phyloP scores from a whole-genome alignment of 1,140 invertebrate genomes.

The Heterodera carotae region DNA sequence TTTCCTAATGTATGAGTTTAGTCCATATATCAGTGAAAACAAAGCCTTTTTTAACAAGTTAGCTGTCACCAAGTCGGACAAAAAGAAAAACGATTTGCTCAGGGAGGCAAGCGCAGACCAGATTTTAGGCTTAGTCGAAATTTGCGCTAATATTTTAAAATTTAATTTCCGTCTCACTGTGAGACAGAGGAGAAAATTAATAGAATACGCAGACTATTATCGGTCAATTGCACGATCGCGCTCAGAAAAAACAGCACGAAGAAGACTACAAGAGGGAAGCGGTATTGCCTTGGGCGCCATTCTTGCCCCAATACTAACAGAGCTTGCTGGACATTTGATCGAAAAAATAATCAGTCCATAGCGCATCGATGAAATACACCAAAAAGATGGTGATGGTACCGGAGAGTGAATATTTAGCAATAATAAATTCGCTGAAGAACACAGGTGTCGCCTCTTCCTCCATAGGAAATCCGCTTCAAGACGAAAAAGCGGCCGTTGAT shows the following conservation, averaged over 20 bases:
- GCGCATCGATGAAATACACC: conserved; percentile 1
- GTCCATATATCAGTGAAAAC: not conserved
- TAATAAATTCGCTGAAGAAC: conserved; percentile 20
- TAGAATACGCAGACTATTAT: conserved; percentile 33
- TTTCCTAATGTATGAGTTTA: not conserved
- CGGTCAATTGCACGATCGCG: conserved; percentile 29
- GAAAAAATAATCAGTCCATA: conserved; percentile 1
- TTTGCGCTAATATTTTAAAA: conserved; percentile 34
- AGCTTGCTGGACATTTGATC: conserved; percentile 8
- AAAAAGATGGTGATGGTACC: conserved; percentile 34
- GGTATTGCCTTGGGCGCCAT: conserved; percentile 12
- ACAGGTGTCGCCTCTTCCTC: not conserved
- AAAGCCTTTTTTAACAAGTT: not conserved
- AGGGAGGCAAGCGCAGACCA: conserved; percentile 5
- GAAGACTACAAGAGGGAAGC: conserved; percentile 28
- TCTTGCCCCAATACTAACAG: conserved; percentile 5
- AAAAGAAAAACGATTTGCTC: not conserved
- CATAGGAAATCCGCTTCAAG: not conserved
- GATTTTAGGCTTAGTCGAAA: conserved; percentile 36
- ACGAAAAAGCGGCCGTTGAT: conserved; percentile 1
- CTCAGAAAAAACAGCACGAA: conserved; percentile 24
- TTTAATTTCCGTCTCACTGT: conserved; percentile 18
- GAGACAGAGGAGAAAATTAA: conserved; percentile 6
- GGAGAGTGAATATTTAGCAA: conserved; percentile 13
- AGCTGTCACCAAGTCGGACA: not conserved